These are phyloP conservation scores for Homarus gammarus DNA, from an alignment of 2,888 invertebrate species.

Conservation along the genomic window DNA sequence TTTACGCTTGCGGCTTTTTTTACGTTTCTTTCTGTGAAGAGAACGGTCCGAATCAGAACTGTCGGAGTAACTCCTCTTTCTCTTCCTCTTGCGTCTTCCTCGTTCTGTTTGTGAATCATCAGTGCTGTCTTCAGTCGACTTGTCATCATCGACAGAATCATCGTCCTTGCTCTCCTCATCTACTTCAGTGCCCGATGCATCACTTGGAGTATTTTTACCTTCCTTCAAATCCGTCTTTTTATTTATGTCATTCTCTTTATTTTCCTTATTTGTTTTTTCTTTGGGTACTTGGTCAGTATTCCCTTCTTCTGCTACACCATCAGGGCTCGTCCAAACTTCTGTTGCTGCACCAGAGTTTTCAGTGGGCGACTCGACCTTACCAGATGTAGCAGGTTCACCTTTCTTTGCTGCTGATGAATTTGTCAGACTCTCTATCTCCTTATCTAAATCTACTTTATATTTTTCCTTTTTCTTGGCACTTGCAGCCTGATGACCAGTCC, in stretches of 20 bases:
- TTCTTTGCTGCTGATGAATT: slow-evolving; percentile 7
- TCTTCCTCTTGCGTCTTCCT: slow-evolving; percentile 42
- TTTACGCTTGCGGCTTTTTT: slow-evolving; percentile 42
- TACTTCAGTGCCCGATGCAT: neutral
- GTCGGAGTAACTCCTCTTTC: slow-evolving; percentile 42
- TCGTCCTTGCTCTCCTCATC: slow-evolving; percentile 16
- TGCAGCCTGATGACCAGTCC: neutral
- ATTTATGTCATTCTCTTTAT: neutral
- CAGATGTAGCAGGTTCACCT: neutral
- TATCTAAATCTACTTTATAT: slow-evolving; percentile 70
- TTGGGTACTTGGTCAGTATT: neutral
- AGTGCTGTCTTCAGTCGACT: neutral
- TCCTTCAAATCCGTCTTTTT: neutral
- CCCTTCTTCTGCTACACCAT: no score
- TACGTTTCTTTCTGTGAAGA: slow-evolving; percentile 43
- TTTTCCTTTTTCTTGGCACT: slow-evolving; percentile 34
- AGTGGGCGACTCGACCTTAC: neutral
- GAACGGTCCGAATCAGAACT: slow-evolving; percentile 42
- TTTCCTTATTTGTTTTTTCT: neutral
- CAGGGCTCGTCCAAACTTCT: neutral
- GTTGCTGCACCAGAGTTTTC: neutral
- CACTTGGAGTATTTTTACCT: neutral
- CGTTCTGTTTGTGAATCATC: slow-evolving; percentile 21
- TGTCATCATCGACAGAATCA: slow-evolving; percentile 6
- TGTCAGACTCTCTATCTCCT: slow-evolving; percentile 58